These are phyloP conservation scores for Camelus dromedarius DNA, from an alignment of 2,113 vertebrate species.

Conservation along the genomic window DNA sequence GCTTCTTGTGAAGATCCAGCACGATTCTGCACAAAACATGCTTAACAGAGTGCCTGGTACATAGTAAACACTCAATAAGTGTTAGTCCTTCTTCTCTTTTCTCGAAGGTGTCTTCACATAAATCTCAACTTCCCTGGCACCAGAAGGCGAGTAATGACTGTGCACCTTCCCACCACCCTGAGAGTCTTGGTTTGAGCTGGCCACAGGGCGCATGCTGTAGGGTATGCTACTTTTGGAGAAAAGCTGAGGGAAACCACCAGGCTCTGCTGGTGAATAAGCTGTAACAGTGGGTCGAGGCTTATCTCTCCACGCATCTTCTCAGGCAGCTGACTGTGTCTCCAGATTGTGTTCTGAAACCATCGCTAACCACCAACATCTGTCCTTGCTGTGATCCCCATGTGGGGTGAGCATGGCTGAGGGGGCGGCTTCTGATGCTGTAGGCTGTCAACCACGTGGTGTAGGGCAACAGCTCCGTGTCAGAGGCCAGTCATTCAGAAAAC, in stretches of 20 bases:
- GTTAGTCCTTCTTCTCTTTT: not conserved
- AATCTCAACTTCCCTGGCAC: not conserved
- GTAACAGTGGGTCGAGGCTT: not conserved
- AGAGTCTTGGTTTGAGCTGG: not conserved
- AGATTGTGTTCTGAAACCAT: not conserved
- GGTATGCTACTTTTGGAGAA: conserved; percentile 9
- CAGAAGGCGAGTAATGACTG: not conserved
- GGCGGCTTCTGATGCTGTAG: rapidly evolving
- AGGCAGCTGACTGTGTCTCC: not conserved
- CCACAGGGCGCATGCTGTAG: not conserved
- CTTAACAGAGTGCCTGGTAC: not conserved
- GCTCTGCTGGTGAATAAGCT: not conserved
- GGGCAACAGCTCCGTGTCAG: not conserved
- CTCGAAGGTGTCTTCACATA: not conserved
- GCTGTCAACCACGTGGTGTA: not conserved
- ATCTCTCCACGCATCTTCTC: not conserved
- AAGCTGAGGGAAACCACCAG: not conserved
- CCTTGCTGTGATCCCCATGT: rapidly evolving
- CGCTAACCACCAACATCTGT: not conserved
- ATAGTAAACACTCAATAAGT: not conserved
- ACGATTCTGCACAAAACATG: not conserved
- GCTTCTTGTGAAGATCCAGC: not conserved
- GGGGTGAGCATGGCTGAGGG: not conserved
- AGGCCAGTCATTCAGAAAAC: not conserved
- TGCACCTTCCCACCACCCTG: not conserved